Base-by-base conservation (phyloP, 2,113 vertebrate species). In the Erythrocercus mccallii region DNA sequence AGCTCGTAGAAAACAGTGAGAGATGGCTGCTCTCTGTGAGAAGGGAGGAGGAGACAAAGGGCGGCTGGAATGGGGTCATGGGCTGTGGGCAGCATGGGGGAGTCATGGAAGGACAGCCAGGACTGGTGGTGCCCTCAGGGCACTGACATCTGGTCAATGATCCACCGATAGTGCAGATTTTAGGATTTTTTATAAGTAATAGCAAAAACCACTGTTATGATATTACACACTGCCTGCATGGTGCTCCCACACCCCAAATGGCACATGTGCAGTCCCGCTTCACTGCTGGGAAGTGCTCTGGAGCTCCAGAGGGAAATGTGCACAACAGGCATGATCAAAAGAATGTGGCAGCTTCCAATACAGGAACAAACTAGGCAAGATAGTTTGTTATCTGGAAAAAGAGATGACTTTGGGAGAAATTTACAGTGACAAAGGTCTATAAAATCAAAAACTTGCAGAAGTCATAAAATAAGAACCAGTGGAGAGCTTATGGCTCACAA, bases 201-300 rank as follows among this genome's bases (percentile, higher is more conserved):
- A 81, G 7, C 10, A 68, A 54, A 78, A 50, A 70, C 4, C 45
- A 21, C 10, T 1, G 0, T 47, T 24, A 14, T 6, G 28, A n/a
- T 1, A 2, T 58, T 33, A 20, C 17, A 37, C 2, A 2, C 1
- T 35, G 56, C 33, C 21, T 42, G 19, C 7, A 3, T 9, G 25
- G n/a, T 48, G 48, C 9, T 38, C 61, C 44, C 42, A 30, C 42
- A 57, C 18, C 30, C 30, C 5, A 5, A 64, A 50, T 7, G 19
- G 5, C 33, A 37, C 1, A 0, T 15, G 23, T 64, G 22, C 20
- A 17, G 17, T 53, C 65, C 35, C 85, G 35, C n/a, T 61, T 62
- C 57, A 13, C 21, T 68, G 21, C 44, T 65, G 37, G 48, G 42
- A 79, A 30, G 21, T 17, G 53, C 15, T 38, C 65, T 79, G 47